A percentile compares a stretch with the other conserved stretches of the same genome.
These are phyloP conservation scores for Drosophila watanabei DNA, from an alignment of 1,140 invertebrate species.

Conservation along the genomic window DNA sequence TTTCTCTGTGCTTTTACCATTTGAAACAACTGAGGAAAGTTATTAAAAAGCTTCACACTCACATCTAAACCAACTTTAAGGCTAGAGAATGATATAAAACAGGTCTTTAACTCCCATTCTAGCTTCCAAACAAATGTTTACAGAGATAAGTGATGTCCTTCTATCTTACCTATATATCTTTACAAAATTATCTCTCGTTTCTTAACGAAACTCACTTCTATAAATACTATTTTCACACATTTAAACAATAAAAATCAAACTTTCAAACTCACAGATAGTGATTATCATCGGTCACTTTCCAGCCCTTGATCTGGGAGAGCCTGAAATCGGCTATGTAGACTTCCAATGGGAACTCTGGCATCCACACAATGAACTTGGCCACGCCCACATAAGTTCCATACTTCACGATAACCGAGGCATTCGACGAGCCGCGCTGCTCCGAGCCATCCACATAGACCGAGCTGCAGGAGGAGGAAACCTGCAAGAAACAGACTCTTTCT, in stretches of 20 bases:
- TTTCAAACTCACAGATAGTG: constrained; percentile 85
- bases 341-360: constrained; percentile 97
- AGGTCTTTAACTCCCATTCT: too few relatives aligned
- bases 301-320: constrained; percentile 95
- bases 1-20: too few relatives aligned
- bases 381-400: constrained; percentile 96
- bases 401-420: constrained; percentile 97
- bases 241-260: background rate
- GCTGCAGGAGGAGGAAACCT: constrained; percentile 98
- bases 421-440: constrained; percentile 97
- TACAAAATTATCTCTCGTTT: too few relatives aligned
- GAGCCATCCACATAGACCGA: constrained; percentile 98
- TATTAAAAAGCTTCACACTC: too few relatives aligned
- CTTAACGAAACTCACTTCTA: too few relatives aligned
- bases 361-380: constrained; percentile 97
- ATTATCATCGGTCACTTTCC: constrained; percentile 93
- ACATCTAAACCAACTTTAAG: too few relatives aligned
- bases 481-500: too few relatives aligned
- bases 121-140: too few relatives aligned
- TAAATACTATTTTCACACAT: background rate
- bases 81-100: too few relatives aligned
- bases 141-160: background rate
- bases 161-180: background rate
- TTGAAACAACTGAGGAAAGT: too few relatives aligned
- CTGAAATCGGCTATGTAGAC: constrained; percentile 95